phyloP scores from a whole-genome alignment of 1,140 invertebrate genomes.

The Grapholita molesta region DNA sequence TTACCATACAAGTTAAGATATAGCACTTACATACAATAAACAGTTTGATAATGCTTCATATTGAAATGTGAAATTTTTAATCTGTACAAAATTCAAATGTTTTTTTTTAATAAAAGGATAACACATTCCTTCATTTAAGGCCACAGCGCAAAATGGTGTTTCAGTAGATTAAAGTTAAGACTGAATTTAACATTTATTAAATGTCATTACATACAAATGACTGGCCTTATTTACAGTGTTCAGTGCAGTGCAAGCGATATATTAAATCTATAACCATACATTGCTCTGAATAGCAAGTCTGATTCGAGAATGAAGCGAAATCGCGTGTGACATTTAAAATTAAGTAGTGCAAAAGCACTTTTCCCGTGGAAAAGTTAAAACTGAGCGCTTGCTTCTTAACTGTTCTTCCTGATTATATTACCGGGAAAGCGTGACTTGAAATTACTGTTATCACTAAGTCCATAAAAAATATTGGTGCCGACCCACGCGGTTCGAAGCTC shows the following conservation, averaged over 20 bases:
- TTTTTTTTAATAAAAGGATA: constrained; percentile 65
- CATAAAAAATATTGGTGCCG: constrained; percentile 69
- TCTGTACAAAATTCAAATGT: constrained; percentile 17
- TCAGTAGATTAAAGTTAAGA: constrained; percentile 71
- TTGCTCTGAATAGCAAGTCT: not conserved
- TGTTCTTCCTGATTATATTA: constrained; percentile 44
- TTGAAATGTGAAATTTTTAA: constrained; percentile 26
- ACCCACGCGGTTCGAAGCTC: constrained; percentile 68
- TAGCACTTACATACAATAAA: constrained; percentile 61
- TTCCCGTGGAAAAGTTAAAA: constrained; percentile 20
- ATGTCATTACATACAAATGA: constrained; percentile 53
- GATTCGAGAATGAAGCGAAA: constrained; percentile 3
- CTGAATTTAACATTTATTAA: constrained; percentile 58
- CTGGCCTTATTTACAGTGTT: constrained; percentile 60
- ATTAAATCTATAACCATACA: not conserved
- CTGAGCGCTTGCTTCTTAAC: constrained; percentile 40
- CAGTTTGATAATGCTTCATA: constrained; percentile 47
- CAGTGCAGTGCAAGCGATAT: constrained; percentile 9
- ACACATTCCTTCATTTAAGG: constrained; percentile 74
- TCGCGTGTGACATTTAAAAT: constrained; percentile 11
- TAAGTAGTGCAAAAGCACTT: constrained; percentile 16
- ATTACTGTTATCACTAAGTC: constrained; percentile 48
- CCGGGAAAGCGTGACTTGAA: constrained; percentile 49
- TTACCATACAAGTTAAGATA: constrained; percentile 48
- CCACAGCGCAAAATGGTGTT: constrained; percentile 76